Percentiles rank a stretch among this genome's conserved stretches.
These are phyloP conservation scores for Natator depressus DNA, from an alignment of 2,113 vertebrate species.

Conservation along the genomic window DNA sequence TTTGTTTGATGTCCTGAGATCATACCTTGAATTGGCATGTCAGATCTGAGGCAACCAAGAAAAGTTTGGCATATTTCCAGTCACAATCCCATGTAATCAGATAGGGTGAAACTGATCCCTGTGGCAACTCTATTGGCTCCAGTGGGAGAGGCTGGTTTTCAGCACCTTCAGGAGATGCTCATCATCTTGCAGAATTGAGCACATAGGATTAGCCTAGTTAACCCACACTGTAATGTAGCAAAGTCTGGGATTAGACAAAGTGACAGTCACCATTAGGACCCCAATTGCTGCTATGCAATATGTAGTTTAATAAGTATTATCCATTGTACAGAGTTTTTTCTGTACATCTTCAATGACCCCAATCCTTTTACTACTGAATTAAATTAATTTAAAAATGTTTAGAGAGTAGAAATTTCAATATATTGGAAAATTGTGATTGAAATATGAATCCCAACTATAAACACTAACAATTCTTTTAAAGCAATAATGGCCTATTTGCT, in stretches of 20 bases:
- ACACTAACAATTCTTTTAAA: not conserved
- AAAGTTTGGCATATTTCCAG: not conserved
- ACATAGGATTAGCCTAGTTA: not conserved
- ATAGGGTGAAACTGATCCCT: not conserved
- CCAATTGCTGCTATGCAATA: accelerated
- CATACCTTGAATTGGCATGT: not conserved
- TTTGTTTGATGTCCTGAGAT: not conserved
- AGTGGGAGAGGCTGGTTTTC: not conserved
- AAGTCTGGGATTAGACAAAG: not conserved
- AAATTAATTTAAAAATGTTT: not conserved
- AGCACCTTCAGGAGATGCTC: not conserved
- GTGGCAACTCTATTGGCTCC: not conserved
- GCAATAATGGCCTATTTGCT: not conserved
- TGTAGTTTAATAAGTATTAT: not conserved
- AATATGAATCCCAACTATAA: not conserved
- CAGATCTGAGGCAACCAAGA: not conserved
- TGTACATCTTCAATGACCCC: not conserved
- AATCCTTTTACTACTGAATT: not conserved
- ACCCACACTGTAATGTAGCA: not conserved
- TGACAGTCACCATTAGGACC: not conserved
- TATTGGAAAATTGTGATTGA: not conserved
- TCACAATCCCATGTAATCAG: not conserved
- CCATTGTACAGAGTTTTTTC: not conserved
- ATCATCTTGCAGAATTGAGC: not conserved
- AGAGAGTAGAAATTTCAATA: not conserved